A percentile compares a stretch with the other conserved stretches of the same genome.
These are phyloP conservation scores for Meliscaeva auricollis DNA, from an alignment of 2,888 invertebrate genomes.

Conservation along the genomic window DNA sequence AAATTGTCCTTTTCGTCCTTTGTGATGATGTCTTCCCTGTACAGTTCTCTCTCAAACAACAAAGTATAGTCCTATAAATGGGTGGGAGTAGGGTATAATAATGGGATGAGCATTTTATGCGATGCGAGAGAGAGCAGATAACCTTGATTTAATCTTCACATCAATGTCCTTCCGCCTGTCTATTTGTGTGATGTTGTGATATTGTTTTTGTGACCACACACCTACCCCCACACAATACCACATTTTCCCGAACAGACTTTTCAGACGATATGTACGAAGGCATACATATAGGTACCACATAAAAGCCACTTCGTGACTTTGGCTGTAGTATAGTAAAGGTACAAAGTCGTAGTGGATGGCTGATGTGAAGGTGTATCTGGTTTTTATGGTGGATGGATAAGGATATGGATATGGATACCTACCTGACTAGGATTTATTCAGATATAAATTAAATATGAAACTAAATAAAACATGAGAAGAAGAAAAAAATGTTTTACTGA, in stretches of 20 bases:
- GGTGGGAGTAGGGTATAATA: neutral
- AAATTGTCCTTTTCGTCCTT: conserved; percentile 42
- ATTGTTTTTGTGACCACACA: conserved; percentile 29
- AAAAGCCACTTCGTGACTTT: conserved; percentile 13
- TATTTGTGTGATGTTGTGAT: conserved; percentile 27
- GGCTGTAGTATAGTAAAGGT: neutral
- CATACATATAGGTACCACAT: neutral
- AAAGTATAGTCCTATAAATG: neutral
- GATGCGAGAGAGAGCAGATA: conserved; percentile 11
- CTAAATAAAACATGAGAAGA: conserved; percentile 68
- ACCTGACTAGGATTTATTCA: conserved; percentile 57
- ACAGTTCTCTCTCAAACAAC: neutral
- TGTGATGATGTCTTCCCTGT: neutral
- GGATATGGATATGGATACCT: neutral
- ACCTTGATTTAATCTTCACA: conserved; percentile 24
- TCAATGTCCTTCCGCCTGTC: conserved; percentile 13
- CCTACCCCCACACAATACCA: neutral
- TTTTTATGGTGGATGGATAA: conserved; percentile 13
- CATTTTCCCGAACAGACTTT: conserved; percentile 4
- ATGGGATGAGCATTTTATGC: conserved; percentile 6
- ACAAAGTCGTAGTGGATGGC: neutral
- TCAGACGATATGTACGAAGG: neutral
- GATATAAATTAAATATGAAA: conserved; percentile 71
- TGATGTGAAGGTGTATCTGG: neutral
- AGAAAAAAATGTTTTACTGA: conserved; percentile 55